Percentiles rank a stretch among this genome's conserved stretches.
These are phyloP conservation scores for Lepilemur ruficaudatus DNA, from an alignment of 2,797 vertebrate species.

Conservation along the genomic window DNA sequence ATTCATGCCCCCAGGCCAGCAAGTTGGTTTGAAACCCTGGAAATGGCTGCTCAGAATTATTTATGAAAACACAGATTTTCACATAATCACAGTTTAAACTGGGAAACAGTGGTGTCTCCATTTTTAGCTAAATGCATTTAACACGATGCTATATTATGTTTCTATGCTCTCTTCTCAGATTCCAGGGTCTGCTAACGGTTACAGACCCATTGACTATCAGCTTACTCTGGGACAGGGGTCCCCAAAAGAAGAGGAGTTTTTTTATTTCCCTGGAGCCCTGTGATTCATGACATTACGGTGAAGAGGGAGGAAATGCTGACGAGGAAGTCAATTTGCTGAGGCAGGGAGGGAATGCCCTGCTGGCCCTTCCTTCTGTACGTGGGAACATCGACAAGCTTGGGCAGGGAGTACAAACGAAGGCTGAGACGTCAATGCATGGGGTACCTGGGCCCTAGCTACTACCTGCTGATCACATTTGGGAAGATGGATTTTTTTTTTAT, in stretches of 20 bases:
- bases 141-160: not conserved
- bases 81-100: not conserved
- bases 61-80: slow-evolving; percentile 26
- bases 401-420: not conserved
- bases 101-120: not conserved
- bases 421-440: not conserved
- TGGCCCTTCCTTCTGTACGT: not conserved
- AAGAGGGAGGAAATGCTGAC: not conserved
- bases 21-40: not conserved
- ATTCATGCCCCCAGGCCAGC: not conserved
- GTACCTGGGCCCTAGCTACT: not conserved
- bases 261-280: not conserved
- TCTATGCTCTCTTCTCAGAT: not conserved
- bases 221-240: not conserved
- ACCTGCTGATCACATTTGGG: not conserved
- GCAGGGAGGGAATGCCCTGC: too few relatives aligned
- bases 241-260: not conserved
- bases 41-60: not conserved
- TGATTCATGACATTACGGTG: not conserved
- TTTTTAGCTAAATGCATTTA: not conserved
- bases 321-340: not conserved
- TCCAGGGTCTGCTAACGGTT: not conserved
- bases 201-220: not conserved
- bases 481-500: not conserved
- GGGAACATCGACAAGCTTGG: not conserved